phyloP scores from a whole-genome alignment of 2,888 invertebrate species.

The Machimus atricapillus region DNA sequence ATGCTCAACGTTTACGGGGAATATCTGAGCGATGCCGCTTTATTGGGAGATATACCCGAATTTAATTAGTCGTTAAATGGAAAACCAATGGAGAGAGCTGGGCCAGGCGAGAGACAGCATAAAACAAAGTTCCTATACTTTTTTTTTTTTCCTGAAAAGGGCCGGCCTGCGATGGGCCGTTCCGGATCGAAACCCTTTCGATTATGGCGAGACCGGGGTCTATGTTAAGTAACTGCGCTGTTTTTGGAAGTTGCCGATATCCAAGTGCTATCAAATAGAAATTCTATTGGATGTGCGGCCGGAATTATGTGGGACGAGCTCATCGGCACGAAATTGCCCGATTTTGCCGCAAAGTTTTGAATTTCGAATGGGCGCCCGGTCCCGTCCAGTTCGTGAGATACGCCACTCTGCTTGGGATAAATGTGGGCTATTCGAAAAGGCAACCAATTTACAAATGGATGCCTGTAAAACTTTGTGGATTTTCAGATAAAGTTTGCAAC shows the following conservation, averaged over 20 bases:
- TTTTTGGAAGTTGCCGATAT: background rate
- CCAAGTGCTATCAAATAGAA: slow-evolving; percentile 16
- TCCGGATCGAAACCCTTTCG: slow-evolving; percentile 9
- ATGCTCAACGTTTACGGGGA: background rate
- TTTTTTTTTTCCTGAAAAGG: background rate
- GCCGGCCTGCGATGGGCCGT: background rate
- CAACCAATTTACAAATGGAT: background rate
- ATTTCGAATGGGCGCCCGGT: background rate
- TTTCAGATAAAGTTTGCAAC: background rate
- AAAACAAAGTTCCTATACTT: slow-evolving; percentile 16
- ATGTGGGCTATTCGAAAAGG: background rate
- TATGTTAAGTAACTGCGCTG: slow-evolving; percentile 17
- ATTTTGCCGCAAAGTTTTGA: slow-evolving; percentile 1
- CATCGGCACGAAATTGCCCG: slow-evolving; percentile 3
- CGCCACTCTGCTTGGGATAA: background rate
- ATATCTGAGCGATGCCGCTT: background rate
- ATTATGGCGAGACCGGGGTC: background rate
- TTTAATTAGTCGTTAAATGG: slow-evolving; percentile 36
- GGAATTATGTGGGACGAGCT: background rate
- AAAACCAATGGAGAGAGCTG: slow-evolving; percentile 5
- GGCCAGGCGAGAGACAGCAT: background rate
- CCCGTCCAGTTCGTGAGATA: background rate
- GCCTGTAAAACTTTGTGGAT: background rate
- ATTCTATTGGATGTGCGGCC: slow-evolving; percentile 1
- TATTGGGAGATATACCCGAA: slow-evolving; percentile 30